Evolutionary conservation across 2,113 vertebrate genomes (phyloP).

Genomic region (Mola mola): DNA sequence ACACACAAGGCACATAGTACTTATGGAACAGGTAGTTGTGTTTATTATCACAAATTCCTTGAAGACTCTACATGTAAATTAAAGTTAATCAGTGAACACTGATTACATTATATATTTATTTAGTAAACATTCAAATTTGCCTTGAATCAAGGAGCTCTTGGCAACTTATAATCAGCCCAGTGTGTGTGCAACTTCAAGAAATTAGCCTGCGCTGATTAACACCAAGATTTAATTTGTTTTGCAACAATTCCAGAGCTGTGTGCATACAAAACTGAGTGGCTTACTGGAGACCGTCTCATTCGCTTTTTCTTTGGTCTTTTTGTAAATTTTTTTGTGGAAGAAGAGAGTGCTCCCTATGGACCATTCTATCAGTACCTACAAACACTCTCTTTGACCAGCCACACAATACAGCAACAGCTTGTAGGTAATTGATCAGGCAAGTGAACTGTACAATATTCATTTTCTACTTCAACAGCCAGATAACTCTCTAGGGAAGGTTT

Average conservation of each 20-base stretch:
- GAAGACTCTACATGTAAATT: slow-evolving; percentile 24
- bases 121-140: slow-evolving; percentile 71
- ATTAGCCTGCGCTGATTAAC: slow-evolving; percentile 86
- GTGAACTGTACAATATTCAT: slow-evolving; percentile 99
- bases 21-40: neutral
- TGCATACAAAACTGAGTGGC: slow-evolving; percentile 70
- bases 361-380: slow-evolving; percentile 92
- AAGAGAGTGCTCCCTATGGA: slow-evolving; percentile 86
- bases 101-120: slow-evolving; percentile 53
- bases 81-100: slow-evolving; percentile 57
- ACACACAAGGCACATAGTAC: too few species aligned
- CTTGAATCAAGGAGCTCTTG: slow-evolving; percentile 81
- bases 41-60: slow-evolving; percentile 21
- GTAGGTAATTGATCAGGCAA: slow-evolving; percentile 99
- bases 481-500: slow-evolving; percentile 94
- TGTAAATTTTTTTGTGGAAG: slow-evolving; percentile 28
- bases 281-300: slow-evolving; percentile 81
- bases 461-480: slow-evolving; percentile 99
- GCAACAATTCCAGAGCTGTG: slow-evolving; percentile 81
- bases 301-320: slow-evolving; percentile 51
- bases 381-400: slow-evolving; percentile 87
- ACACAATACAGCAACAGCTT: slow-evolving; percentile 98
- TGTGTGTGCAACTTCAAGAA: slow-evolving; percentile 84
- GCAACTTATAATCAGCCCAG: slow-evolving; percentile 81
- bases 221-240: slow-evolving; percentile 88